These are phyloP conservation scores for Brachionus manjavacas DNA, from an alignment of 1,140 invertebrate genomes.

Conservation along the genomic window DNA sequence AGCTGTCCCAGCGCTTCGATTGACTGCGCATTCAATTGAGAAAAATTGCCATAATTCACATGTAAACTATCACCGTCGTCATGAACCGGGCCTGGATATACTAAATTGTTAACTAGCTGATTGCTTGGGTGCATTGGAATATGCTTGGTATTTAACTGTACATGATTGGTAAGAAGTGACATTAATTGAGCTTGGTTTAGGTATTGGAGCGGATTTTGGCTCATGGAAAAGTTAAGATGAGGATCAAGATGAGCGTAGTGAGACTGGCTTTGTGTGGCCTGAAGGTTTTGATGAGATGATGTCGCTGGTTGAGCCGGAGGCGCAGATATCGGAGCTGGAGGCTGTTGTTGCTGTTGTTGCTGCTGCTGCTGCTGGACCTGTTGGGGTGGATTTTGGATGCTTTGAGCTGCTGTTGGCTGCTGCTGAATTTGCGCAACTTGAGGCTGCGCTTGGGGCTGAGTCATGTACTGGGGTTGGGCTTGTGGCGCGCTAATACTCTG, in stretches of 20 bases:
- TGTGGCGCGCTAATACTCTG: not conserved
- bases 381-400: not conserved
- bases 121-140: not conserved
- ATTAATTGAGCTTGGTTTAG: not conserved
- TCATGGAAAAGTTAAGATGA: not conserved
- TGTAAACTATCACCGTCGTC: not conserved
- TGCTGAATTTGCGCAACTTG: constrained; percentile 10
- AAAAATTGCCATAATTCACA: not conserved
- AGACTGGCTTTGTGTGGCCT: not conserved
- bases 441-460: not conserved
- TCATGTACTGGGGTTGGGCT: not conserved
- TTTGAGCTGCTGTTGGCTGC: not conserved
- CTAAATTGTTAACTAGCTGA: not conserved
- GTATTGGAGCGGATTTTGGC: not conserved
- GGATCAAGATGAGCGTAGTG: not conserved
- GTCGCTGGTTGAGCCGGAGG: not conserved
- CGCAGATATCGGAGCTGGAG: not conserved
- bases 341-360: not conserved
- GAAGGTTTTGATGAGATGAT: not conserved
- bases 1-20: not conserved
- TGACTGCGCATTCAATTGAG: not conserved
- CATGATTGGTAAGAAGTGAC: not conserved
- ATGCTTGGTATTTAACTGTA: not conserved
- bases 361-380: not conserved
- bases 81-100: not conserved